Conservation (phyloP, 53 echinoderm and acorn worm genomes). For the Astropecten irregularis region DNA sequence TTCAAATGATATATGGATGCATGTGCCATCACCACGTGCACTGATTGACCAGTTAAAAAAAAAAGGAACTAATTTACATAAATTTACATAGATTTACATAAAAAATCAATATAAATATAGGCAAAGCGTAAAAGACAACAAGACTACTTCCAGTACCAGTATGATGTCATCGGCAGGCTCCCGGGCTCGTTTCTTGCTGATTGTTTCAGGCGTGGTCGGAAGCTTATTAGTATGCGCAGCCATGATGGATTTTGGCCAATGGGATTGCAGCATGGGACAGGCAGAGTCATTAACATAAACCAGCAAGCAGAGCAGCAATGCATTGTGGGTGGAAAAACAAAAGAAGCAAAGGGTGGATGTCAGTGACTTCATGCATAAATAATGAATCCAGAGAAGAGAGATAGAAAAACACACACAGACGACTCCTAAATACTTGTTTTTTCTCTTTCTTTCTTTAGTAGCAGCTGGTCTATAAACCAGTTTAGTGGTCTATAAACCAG, state of each 20-base stretch:
- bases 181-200: slow-evolving; percentile 96
- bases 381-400: slow-evolving; percentile 58
- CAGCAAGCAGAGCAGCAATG: slow-evolving; percentile 99
- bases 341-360: slow-evolving; percentile 97
- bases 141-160: slow-evolving; percentile 95
- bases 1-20: slow-evolving; percentile 19
- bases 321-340: slow-evolving; percentile 99
- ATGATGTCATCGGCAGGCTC: slow-evolving; percentile 92
- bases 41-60: slow-evolving; percentile 45
- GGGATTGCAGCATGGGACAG: slow-evolving; percentile 99
- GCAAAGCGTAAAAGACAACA: slow-evolving; percentile 57
- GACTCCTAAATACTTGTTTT: slow-evolving; percentile 36
- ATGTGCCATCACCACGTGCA: slow-evolving; percentile 60
- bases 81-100: slow-evolving; percentile 55
- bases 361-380: slow-evolving; percentile 82
- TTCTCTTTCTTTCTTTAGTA: too few relatives aligned
- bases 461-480: slow-evolving; percentile 18
- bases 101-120: slow-evolving; percentile 63
- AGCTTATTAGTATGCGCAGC: slow-evolving; percentile 99
- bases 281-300: slow-evolving; percentile 99
- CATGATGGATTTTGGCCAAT: slow-evolving; percentile 99
- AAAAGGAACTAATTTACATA: slow-evolving; percentile 31
- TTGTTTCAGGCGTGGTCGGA: slow-evolving; percentile 98
- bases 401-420: slow-evolving; percentile 53
- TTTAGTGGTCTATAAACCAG: slow-evolving; percentile 1